Base-by-base conservation (phyloP, 2,113 vertebrate species). In the Epinephelus cyanopodus region DNA sequence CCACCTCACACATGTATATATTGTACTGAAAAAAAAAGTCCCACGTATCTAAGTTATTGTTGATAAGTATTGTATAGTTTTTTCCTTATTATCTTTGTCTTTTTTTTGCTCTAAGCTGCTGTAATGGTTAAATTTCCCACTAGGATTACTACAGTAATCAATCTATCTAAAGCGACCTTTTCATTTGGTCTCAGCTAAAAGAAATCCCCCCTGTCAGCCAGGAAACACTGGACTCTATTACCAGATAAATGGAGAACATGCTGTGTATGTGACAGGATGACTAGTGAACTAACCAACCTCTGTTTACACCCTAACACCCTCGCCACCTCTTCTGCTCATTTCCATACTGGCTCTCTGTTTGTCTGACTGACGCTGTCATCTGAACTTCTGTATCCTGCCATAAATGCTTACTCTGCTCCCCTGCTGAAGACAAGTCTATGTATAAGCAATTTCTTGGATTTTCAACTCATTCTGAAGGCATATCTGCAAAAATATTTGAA, bases 181-280 rank as follows among this genome's bases (percentile, higher is more conserved):
- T 78, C 65, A 81, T 68, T 42, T 77, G 58, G 60, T 64, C 74
- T 71, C 57, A 37, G 57, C 56, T 39, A 69, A 86, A 89, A 88
- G 63, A 37, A 66, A 82, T 84, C n/a, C 65, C 85, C 23, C 64
- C 21, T 1, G 6, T 56, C 50, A 75, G 65, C 12, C 45, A 14
- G 3, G 17, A 58, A 25, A 69, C 23, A 57, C 54, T 64, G 29
- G 53, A 72, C 42, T 58, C 53, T 68, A 77, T 75, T 86, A 84
- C 74, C 69, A 71, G 82, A 90, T 70, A 67, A 85, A 85, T 7
- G 50, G 63, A 47, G 8, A 23, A 56, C 77, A 78, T 45, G 53
- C 39, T 71, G 50, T 53, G 27, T 68, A 15, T 64, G 21, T 67
- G 50, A 58, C 10, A 18, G 21, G 33, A 58, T 10, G 64, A 71